A percentile compares a stretch with the other conserved stretches of the same genome.
These are phyloP conservation scores for Euplagia quadripunctaria DNA, from an alignment of 2,888 invertebrate species.

Conservation along the genomic window DNA sequence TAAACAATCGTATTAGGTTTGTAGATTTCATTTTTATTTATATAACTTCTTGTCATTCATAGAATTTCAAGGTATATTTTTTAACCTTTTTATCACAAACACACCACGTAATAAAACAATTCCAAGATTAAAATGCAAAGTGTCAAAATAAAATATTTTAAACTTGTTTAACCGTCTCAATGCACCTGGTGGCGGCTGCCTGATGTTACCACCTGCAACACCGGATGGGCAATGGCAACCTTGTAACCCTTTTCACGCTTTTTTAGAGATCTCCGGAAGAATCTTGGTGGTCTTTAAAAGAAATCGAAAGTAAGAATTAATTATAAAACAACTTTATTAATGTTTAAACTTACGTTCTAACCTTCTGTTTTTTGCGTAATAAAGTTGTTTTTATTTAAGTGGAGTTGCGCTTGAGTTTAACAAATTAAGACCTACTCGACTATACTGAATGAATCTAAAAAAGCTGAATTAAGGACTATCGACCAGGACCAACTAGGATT, in stretches of 20 bases:
- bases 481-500: no score
- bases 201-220: constrained; percentile 40
- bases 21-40: no score
- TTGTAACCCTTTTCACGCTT: constrained; percentile 51
- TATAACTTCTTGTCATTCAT: no score
- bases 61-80: no score
- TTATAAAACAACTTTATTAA: constrained; percentile 32
- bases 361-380: not conserved
- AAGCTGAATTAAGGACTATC: no score
- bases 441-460: no score
- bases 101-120: no score
- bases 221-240: constrained; percentile 43
- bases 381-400: constrained; percentile 1
- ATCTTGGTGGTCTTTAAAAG: constrained; percentile 46
- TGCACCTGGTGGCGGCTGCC: constrained; percentile 37
- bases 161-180: constrained; percentile 14
- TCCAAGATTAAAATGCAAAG: not conserved
- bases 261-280: constrained; percentile 37
- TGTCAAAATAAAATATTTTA: constrained; percentile 11
- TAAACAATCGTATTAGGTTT: no score
- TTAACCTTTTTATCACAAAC: not conserved
- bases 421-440: not conserved
- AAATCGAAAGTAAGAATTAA: constrained; percentile 31
- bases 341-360: constrained; percentile 12
- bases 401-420: not conserved